These are phyloP conservation scores for Pogonocherus hispidulus DNA, from an alignment of 2,888 invertebrate genomes.

Conservation along the genomic window DNA sequence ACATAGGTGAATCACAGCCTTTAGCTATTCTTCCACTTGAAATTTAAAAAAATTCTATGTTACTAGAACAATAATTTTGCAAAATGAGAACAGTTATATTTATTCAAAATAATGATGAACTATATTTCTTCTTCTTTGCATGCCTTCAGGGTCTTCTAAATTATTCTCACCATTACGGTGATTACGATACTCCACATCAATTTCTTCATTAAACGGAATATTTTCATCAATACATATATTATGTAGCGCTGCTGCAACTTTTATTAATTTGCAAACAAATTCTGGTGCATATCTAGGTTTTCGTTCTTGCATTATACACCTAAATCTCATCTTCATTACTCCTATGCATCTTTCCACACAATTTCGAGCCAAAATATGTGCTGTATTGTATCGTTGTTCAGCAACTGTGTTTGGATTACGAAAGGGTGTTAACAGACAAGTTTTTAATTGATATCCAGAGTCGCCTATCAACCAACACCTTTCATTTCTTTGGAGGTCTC, in stretches of 20 bases:
- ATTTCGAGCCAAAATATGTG: slow-evolving; percentile 38
- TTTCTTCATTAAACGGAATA: not conserved
- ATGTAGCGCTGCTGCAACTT: not conserved
- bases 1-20: not conserved
- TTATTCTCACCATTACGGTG: not conserved
- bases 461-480: slow-evolving; percentile 24
- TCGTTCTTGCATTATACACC: slow-evolving; percentile 24
- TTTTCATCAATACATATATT: not conserved
- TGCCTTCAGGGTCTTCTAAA: not conserved
- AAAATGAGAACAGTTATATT: not conserved
- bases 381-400: slow-evolving; percentile 34
- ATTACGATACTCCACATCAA: not conserved
- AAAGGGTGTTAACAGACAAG: slow-evolving; percentile 41
- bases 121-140: not conserved
- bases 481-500: not conserved
- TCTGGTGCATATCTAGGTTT: not conserved
- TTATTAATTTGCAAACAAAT: not conserved
- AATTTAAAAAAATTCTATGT: too few relatives aligned
- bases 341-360: slow-evolving; percentile 40
- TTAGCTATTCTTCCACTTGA: too few relatives aligned
- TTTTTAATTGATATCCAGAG: slow-evolving; percentile 33
- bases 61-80: not conserved
- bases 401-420: slow-evolving; percentile 19
- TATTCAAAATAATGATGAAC: not conserved
- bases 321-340: slow-evolving; percentile 38